Conservation (phyloP, 2,888 invertebrate genomes). For the Epinotia demarniana region DNA sequence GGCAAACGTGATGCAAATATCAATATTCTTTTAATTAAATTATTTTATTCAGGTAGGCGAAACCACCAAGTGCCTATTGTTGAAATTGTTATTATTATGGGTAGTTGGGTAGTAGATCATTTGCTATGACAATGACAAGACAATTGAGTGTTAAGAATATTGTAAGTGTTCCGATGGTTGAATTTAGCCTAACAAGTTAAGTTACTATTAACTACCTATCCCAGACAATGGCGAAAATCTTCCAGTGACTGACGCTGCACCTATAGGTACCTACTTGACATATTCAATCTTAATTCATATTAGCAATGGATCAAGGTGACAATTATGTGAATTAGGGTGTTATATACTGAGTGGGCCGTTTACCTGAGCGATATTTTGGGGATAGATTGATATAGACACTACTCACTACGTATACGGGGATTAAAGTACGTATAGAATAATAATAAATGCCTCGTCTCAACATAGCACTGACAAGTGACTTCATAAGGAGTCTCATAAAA, state of each 20-base stretch:
- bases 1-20: background rate
- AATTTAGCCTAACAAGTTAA: background rate
- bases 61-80: background rate
- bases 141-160: background rate
- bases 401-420: no score
- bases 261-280: no score
- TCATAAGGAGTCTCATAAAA: background rate
- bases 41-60: background rate
- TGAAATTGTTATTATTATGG: background rate
- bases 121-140: background rate
- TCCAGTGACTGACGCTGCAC: no score
- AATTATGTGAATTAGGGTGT: no score
- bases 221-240: no score
- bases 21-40: background rate
- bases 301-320: no score
- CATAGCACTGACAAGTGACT: slow-evolving; percentile 4
- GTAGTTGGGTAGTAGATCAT: background rate
- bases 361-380: no score
- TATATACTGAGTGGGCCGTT: no score
- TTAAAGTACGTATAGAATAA: background rate
- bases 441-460: background rate
- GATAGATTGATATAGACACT: no score
- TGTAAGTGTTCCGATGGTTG: background rate
- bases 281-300: no score
- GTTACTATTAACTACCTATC: no score